Conservation (phyloP, 2,888 invertebrate species). For the Camponotus fellah region DNA sequence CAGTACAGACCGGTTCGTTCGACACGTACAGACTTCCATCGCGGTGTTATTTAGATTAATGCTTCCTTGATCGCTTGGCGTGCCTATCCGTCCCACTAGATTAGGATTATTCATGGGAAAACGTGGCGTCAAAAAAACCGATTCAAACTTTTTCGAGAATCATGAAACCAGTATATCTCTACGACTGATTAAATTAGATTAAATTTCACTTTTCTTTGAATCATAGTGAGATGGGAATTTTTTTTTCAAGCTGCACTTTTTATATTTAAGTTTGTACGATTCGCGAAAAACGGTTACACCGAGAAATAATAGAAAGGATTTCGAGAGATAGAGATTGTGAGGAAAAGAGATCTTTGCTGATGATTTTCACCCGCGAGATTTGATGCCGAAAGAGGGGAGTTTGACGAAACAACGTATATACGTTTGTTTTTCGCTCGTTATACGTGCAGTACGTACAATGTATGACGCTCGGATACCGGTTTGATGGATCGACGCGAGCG, state of each 20-base stretch:
- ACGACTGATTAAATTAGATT: not conserved
- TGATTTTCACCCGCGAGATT: not conserved
- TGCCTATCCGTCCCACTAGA: slow-evolving; percentile 38
- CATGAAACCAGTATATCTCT: not conserved
- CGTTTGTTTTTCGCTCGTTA: slow-evolving; percentile 24
- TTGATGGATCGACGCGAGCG: slow-evolving; percentile 46
- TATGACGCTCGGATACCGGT: slow-evolving; percentile 32
- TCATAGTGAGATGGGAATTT: not conserved
- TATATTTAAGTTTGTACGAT: not conserved
- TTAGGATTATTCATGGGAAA: slow-evolving; percentile 27
- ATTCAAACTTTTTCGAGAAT: slow-evolving; percentile 5
- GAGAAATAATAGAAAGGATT: not conserved
- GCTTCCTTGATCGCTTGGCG: slow-evolving; percentile 33
- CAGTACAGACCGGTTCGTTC: slow-evolving; percentile 78
- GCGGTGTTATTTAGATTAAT: slow-evolving; percentile 61
- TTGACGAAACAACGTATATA: not conserved
- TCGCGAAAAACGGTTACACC: not conserved
- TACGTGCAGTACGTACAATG: slow-evolving; percentile 14
- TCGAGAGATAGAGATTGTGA: not conserved
- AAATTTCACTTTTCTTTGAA: not conserved
- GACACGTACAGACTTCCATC: slow-evolving; percentile 58
- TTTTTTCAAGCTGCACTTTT: not conserved
- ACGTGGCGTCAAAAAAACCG: not conserved
- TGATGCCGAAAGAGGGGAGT: not conserved
- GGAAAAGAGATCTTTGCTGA: not conserved